Evolutionary conservation across 2,113 vertebrate species (phyloP), one percentile per base, ranked within the genome.

Genomic region (Cercopithecus mona): DNA sequence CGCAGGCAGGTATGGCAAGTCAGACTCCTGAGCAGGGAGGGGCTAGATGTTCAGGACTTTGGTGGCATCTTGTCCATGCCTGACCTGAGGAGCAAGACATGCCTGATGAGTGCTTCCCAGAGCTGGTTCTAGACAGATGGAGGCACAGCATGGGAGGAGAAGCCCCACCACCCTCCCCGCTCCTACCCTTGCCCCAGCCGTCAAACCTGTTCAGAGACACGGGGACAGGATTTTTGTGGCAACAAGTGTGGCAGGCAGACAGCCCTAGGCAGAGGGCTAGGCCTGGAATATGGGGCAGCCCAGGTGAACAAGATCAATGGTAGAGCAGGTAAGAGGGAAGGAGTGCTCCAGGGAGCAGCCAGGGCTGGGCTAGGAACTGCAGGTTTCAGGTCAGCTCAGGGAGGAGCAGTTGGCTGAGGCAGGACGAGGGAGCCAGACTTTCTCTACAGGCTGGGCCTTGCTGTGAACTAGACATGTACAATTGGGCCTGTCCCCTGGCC

Each of bases 181-280:
- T 9, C 50, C n/a, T 55, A 12, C 61, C 45, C 43, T 52, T 17
- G 2, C 48, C 23, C 17, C 3, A 17, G 85, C 94, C 5, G 96
- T 90, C 95, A 85, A 59, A 97, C 97, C 38, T 61, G 97, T 96
- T 96, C 81, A 16, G 76, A 68, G 79, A 73, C 23, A 32, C 0
- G n/a, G 75, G 52, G 89, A 81, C 45, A 57, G 80, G 87, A 96
- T 82, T 94, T 97, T 43, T 93, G 83, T 88, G 95, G 92, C 81
- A 72, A 68, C 22, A 4, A 52, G 80, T 7, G 22, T 45, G 82
- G 87, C 66, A 38, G 68, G 50, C 57, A 30, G 88, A 93, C 32
- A 40, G 85, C 81, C 78, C 75, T 2, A 30, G 85, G 57, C 57
- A 35, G 96, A 93, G 88, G 88, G 43, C 70, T 43, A 50, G 88